phyloP scores from a whole-genome alignment of 2,113 vertebrate genomes.

The Haemorhous mexicanus region DNA sequence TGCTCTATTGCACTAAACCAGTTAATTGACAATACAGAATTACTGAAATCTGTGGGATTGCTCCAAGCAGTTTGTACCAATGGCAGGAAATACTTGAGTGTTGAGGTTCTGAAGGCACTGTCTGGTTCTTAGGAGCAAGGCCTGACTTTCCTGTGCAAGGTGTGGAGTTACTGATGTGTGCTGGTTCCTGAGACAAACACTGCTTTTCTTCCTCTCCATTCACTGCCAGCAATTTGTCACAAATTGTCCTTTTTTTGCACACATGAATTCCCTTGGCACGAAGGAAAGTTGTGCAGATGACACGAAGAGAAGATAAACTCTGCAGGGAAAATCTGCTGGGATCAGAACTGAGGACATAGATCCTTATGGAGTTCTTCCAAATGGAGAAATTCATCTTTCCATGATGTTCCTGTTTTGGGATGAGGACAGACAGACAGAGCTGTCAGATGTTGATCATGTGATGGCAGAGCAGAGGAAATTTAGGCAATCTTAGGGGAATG shows the following conservation, averaged over 20 bases:
- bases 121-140: not conserved
- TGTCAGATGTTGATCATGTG: not conserved
- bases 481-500: not conserved
- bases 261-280: rapidly evolving
- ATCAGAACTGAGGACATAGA: not conserved
- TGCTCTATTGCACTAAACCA: not conserved
- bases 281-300: not conserved
- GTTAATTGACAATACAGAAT: not conserved
- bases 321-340: not conserved
- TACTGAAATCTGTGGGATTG: not conserved
- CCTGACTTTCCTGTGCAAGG: not conserved
- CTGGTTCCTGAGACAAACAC: not conserved
- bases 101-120: not conserved
- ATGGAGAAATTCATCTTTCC: not conserved
- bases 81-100: not conserved
- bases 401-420: not conserved
- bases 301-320: not conserved
- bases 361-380: not conserved
- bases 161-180: not conserved
- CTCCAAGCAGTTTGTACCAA: not conserved
- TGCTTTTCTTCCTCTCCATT: not conserved
- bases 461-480: not conserved
- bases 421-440: not conserved
- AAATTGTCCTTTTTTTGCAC: not conserved
- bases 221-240: not conserved